Evolutionary conservation across 2,888 invertebrate species (phyloP), one percentile per base, ranked within the genome.

Genomic region (Lordiphosa andalusiaca): DNA sequence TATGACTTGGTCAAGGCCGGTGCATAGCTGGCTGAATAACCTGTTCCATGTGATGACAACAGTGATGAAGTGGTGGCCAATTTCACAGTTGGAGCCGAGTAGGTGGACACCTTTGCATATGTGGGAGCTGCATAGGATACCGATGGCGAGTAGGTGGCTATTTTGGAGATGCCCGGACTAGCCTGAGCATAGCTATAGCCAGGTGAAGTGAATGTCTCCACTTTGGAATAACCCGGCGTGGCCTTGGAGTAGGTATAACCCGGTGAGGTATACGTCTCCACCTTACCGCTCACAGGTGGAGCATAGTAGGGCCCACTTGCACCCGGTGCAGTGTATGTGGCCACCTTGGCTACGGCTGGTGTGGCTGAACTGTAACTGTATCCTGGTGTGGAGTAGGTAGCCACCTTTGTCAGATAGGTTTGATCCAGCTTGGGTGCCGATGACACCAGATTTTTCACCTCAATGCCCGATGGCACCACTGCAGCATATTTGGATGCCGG

Each of bases 361-460:
- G 30, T 30, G 30, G 30, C 30, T 9, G 30, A 30, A 30, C 30
- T 30, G 30, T 30, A 30, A 30, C 30, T 30, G 7, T 54, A 21
- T 6, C 81, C 47, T 3, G 60, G 61, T 44, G 70, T 9, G 9
- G 74, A 74, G n/a, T 37, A 46, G 44, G 38, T 46, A 23, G 60
- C 62, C 44, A 66, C 13, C n/a, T 84, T 40, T 2, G 67, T 59
- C 10, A 73, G 47, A 37, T 80, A 6, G 0, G 70, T 53, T 38
- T 77, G 85, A 16, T 81, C 74, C 30, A 30, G 30, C 30, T 30
- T 30, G 2, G 88, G 50, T 1, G 69, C 85, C 3, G 92, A 92
- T 0, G 92, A 89, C 4, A 91, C 91, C 10, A 91, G 90, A 30
- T 92, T 92, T 6, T 91, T 89, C 59, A 92, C 92, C 67, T 92